Percentiles rank a stretch among this genome's conserved stretches.
Evolutionary conservation across 2,888 invertebrate species (phyloP).

Genomic region (Temnothorax rugatulus): DNA sequence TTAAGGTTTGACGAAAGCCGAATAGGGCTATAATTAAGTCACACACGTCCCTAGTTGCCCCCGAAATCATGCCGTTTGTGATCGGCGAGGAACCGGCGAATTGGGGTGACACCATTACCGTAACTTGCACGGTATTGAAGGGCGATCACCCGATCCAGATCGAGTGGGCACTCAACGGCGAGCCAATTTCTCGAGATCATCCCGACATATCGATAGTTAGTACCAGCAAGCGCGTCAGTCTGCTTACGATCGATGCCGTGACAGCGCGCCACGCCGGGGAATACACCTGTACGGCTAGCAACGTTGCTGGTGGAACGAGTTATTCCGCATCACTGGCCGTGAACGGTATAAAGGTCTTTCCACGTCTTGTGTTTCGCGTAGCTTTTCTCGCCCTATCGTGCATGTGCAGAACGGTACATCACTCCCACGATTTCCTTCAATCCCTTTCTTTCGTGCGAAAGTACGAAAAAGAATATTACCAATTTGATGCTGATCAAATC

Average conservation of each 20-base stretch:
- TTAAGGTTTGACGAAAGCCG: not conserved
- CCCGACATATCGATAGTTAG: constrained; percentile 87
- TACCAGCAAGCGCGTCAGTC: constrained; percentile 89
- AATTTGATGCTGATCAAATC: not conserved
- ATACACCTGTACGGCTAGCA: constrained; percentile 90
- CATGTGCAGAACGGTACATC: constrained; percentile 37
- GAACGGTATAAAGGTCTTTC: constrained; percentile 87
- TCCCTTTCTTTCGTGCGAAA: not conserved
- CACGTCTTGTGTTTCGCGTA: constrained; percentile 51
- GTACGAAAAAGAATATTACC: not conserved
- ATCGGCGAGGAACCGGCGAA: constrained; percentile 91
- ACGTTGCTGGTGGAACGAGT: constrained; percentile 89
- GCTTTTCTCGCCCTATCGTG: constrained; percentile 35
- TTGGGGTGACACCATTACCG: constrained; percentile 90
- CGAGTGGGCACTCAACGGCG: constrained; percentile 91
- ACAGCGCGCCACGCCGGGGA: constrained; percentile 90
- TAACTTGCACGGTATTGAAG: constrained; percentile 90
- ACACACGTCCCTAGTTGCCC: constrained; percentile 88
- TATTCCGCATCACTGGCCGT: constrained; percentile 89
- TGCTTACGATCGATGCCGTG: constrained; percentile 90
- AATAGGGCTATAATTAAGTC: constrained; percentile 36
- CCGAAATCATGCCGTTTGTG: constrained; percentile 91
- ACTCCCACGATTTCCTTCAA: constrained; percentile 32
- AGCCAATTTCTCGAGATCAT: constrained; percentile 85
- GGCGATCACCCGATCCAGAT: constrained; percentile 92